Conservation (phyloP, 2,797 vertebrate genomes). For the Heliangelus exortis region DNA sequence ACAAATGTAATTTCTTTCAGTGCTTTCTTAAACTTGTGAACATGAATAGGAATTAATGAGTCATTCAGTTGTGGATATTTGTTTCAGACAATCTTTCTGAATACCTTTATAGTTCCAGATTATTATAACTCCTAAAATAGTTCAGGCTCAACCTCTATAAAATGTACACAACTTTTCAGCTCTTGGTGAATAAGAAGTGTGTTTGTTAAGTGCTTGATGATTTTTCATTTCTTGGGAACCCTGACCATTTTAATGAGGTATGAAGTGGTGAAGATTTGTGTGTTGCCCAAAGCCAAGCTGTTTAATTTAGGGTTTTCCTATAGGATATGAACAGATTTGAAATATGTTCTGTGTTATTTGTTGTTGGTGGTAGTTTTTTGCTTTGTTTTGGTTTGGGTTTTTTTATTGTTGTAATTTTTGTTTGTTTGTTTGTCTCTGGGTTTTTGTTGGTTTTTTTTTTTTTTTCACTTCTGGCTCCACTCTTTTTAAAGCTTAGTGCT, state of each 20-base stretch:
- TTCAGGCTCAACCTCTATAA: background rate
- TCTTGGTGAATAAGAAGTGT: slow-evolving; percentile 12
- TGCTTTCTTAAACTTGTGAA: background rate
- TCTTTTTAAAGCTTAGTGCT: slow-evolving; percentile 9
- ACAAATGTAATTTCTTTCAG: background rate
- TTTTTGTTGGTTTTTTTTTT: background rate
- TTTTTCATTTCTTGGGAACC: slow-evolving; percentile 34
- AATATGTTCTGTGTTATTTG: slow-evolving; percentile 45
- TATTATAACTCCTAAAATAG: background rate
- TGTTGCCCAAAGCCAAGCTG: slow-evolving; percentile 36
- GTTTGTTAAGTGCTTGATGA: slow-evolving; percentile 35
- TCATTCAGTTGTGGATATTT: background rate
- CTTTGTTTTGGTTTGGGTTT: too few species aligned
- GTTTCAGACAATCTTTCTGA: background rate
- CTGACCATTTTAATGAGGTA: slow-evolving; percentile 44
- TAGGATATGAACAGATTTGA: slow-evolving; percentile 30
- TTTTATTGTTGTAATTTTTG: too few species aligned
- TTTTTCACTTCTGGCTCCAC: background rate
- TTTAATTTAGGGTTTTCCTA: slow-evolving; percentile 47
- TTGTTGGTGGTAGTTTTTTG: background rate
- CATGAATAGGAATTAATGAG: background rate
- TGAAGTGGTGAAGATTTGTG: slow-evolving; percentile 37
- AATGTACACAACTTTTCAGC: background rate
- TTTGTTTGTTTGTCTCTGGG: too few species aligned
- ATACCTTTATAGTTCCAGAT: background rate